These are phyloP conservation scores for Osmerus mordax DNA, from an alignment of 2,113 vertebrate species.

Conservation along the genomic window DNA sequence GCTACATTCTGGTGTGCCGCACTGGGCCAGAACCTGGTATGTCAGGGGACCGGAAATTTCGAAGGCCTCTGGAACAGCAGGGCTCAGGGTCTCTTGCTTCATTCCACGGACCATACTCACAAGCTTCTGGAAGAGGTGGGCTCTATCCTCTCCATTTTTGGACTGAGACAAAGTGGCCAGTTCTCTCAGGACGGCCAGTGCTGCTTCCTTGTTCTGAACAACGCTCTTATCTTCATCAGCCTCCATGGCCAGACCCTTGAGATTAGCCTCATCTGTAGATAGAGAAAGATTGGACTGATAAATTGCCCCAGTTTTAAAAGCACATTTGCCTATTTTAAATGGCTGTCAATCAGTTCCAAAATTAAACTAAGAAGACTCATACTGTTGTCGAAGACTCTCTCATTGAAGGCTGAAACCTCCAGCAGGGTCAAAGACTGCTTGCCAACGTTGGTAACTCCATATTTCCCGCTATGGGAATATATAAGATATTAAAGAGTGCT, in stretches of 20 bases:
- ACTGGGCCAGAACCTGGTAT: conserved; percentile 86
- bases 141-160: conserved; percentile 77
- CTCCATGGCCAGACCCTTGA: conserved; percentile 79
- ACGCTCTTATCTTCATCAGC: conserved; percentile 65
- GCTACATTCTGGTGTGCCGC: conserved; percentile 87
- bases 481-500: not conserved
- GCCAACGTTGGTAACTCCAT: conserved; percentile 78
- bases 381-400: conserved; percentile 81
- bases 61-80: conserved; percentile 56
- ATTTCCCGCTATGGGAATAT: conserved; percentile 68
- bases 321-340: not conserved
- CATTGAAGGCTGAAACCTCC: conserved; percentile 76
- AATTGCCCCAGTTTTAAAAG: not conserved
- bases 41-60: conserved; percentile 73
- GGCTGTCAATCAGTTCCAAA: not conserved
- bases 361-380: conserved; percentile 25
- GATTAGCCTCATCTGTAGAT: conserved; percentile 62
- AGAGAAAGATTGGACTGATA: conserved; percentile 13
- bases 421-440: conserved; percentile 83
- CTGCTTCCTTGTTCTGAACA: conserved; percentile 70
- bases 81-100: conserved; percentile 67
- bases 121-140: conserved; percentile 79
- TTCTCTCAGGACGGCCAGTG: conserved; percentile 76
- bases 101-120: conserved; percentile 80
- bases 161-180: conserved; percentile 71